These are phyloP conservation scores for Ganaspis brasiliensis DNA, from an alignment of 2,888 invertebrate species.

Conservation along the genomic window DNA sequence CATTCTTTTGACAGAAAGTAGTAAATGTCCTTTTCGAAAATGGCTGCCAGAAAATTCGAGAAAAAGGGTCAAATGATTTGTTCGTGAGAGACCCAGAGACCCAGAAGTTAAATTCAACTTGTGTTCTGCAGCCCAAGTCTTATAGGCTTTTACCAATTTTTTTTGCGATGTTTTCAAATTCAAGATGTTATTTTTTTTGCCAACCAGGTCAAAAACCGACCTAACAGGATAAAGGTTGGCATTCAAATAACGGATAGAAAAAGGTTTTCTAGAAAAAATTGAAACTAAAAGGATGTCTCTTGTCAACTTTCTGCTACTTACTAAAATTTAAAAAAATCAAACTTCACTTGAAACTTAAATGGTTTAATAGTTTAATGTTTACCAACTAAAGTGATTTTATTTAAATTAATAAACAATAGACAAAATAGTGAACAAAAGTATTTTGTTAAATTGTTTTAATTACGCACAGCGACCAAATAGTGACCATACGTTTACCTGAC, in stretches of 20 bases:
- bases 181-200: neutral
- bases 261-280: neutral
- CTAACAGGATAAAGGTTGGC: neutral
- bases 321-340: neutral
- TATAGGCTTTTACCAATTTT: constrained; percentile 15
- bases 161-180: neutral
- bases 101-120: constrained; percentile 30
- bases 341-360: too few species aligned
- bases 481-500: too few species aligned
- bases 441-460: too few species aligned
- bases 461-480: too few species aligned
- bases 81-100: constrained; percentile 22
- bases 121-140: constrained; percentile 1
- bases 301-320: neutral
- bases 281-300: neutral
- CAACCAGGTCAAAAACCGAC: neutral
- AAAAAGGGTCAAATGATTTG: neutral
- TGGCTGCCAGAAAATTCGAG: neutral
- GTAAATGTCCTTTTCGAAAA: constrained; percentile 21
- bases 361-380: too few species aligned
- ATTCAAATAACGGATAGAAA: neutral
- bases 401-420: too few species aligned
- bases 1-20: constrained; percentile 4
- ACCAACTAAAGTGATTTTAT: too few species aligned
- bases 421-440: too few species aligned